phyloP scores from a whole-genome alignment of 2,797 vertebrate species.

The Tangara arthus region DNA sequence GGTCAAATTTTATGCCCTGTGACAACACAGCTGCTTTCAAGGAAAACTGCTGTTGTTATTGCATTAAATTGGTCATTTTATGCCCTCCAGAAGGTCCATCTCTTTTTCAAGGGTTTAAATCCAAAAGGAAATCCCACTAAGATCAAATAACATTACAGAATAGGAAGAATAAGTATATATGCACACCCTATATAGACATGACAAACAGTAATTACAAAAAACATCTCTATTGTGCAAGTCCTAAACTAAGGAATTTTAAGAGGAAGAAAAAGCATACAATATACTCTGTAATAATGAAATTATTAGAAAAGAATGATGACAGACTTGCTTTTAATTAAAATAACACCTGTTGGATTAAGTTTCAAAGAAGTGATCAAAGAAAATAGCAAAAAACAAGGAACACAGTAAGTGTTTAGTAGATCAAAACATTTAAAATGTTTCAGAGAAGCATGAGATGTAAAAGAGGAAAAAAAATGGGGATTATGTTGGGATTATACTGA shows the following conservation, averaged over 20 bases:
- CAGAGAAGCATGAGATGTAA: not conserved
- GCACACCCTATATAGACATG: not conserved
- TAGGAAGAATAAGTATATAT: not conserved
- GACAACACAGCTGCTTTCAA: not conserved
- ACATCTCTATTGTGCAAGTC: not conserved
- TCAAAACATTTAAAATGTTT: slow-evolving; percentile 29
- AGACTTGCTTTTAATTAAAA: slow-evolving; percentile 35
- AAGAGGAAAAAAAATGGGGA: not conserved
- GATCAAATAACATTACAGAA: not conserved
- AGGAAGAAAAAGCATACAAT: not conserved
- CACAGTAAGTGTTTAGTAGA: slow-evolving; percentile 26
- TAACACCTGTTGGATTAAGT: slow-evolving; percentile 45
- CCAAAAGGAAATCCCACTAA: slow-evolving; percentile 5
- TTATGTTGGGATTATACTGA: slow-evolving; percentile 45
- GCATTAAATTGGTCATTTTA: not conserved
- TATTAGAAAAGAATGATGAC: not conserved
- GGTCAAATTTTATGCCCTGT: not conserved
- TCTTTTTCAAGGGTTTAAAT: slow-evolving; percentile 13
- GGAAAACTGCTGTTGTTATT: not conserved
- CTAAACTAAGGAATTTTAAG: not conserved
- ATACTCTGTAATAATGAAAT: not conserved
- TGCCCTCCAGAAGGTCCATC: not conserved
- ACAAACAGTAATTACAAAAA: not conserved
- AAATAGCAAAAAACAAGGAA: slow-evolving; percentile 25
- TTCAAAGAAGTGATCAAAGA: slow-evolving; percentile 53